Conservation (phyloP, 2,888 invertebrate species). For the Asteroscopus sphinx region DNA sequence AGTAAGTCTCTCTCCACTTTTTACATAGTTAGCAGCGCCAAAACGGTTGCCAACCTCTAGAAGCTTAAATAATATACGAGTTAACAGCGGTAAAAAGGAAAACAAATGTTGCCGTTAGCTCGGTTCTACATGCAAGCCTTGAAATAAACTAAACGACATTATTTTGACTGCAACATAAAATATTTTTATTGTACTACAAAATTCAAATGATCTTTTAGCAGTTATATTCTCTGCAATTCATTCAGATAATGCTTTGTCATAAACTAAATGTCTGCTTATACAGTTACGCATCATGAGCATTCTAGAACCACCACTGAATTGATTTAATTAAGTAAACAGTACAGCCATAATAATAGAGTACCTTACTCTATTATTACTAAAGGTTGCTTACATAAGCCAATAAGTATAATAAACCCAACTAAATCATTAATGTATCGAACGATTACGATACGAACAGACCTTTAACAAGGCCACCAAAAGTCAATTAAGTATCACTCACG, state of each 20-base stretch:
- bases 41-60: constrained; percentile 42
- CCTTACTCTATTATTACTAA: constrained; percentile 7
- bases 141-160: constrained; percentile 9
- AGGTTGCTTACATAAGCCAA: constrained; percentile 7
- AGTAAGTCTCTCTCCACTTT: constrained; percentile 33
- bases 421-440: constrained; percentile 41
- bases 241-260: too few relatives aligned
- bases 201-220: not conserved
- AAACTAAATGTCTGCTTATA: too few relatives aligned
- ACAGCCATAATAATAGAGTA: not conserved
- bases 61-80: constrained; percentile 48
- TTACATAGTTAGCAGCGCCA: constrained; percentile 39
- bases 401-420: constrained; percentile 26
- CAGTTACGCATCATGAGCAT: too few relatives aligned
- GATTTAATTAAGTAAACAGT: not conserved
- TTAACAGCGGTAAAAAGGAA: constrained; percentile 37
- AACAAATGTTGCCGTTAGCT: constrained; percentile 30
- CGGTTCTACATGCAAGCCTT: constrained; percentile 23
- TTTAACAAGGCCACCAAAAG: constrained; percentile 40
- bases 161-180: constrained; percentile 4
- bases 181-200: not conserved
- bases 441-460: constrained; percentile 28
- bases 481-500: constrained; percentile 56
- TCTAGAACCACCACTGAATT: not conserved
- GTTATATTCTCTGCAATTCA: too few relatives aligned